Base-by-base conservation (phyloP, 2,113 vertebrate genomes). In the Rhinopomastus cyanomelas region DNA sequence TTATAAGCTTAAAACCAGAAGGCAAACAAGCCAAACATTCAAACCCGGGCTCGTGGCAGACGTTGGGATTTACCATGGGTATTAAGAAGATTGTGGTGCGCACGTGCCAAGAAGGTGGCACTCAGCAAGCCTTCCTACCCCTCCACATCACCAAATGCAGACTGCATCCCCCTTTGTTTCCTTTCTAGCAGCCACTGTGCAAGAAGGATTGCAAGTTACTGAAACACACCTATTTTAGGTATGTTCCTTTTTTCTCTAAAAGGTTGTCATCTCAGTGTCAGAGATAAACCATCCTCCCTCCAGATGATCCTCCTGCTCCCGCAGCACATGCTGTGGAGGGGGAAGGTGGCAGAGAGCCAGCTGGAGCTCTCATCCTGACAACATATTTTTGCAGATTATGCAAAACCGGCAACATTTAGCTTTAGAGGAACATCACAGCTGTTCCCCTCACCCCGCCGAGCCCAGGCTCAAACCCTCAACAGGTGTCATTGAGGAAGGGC, bases 351-450 rank as follows among this genome's bases (percentile, higher is more conserved):
- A 80, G 25, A 3, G 72, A 10, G 87, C 94, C 91, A 93, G 93
- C 85, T 89, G 87, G 94, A 94, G 46, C 68, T 27, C 91, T 81
- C 30, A 1, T 79, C 91, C 90, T 77, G 72, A 91, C 94, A 95
- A 94, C 92, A 93, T 90, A 92, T 93, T 94, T 93, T 37, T 92
- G 81, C 93, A 94, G 93, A 95, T 93, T 88, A 91, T 87, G 88
- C 69, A 92, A 90, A 94, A 92, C 39, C 6, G 5, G 77, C 91
- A 92, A 93, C 79, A 65, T 89, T 93, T 79, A 93, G 81, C 81
- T 92, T 48, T 81, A 86, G 91, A 95, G 86, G 69, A 94, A 81
- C 83, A 88, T 88, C 94, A 88, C 88, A 95, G 92, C 92, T 94
- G 90, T 61, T 91, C 59, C 67, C 84, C 66, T 89, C 90, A 20